These are phyloP conservation scores for Alosa alosa DNA, from an alignment of 2,113 vertebrate genomes.

Conservation along the genomic window DNA sequence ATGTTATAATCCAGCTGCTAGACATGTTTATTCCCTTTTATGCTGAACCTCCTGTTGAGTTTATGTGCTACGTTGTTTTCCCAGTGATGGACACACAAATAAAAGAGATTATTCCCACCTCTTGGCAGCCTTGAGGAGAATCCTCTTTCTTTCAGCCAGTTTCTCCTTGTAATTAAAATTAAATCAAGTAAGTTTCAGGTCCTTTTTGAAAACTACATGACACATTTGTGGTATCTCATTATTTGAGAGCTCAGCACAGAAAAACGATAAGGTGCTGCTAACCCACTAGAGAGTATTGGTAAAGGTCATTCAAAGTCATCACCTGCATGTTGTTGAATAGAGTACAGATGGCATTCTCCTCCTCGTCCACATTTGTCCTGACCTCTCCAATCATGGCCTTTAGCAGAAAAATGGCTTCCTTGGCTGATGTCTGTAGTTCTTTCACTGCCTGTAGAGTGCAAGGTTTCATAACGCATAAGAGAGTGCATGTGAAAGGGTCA, in stretches of 20 bases:
- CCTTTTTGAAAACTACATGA: constrained; percentile 25
- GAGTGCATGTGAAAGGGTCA: not conserved
- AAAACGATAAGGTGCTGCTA: not conserved
- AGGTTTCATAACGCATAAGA: not conserved
- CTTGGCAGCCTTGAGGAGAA: constrained; percentile 86
- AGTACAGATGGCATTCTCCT: constrained; percentile 83
- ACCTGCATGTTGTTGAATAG: constrained; percentile 90
- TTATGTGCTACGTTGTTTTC: not conserved
- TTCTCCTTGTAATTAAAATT: constrained; percentile 75
- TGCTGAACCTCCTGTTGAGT: not conserved
- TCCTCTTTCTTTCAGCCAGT: constrained; percentile 82
- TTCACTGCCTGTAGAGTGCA: constrained; percentile 79
- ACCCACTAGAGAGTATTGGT: not conserved
- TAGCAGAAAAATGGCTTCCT: constrained; percentile 84
- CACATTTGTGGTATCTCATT: not conserved
- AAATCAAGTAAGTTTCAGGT: not conserved
- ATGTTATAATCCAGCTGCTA: not conserved
- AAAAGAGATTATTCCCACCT: constrained; percentile 67
- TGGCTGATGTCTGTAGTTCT: constrained; percentile 85
- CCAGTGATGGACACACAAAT: not conserved
- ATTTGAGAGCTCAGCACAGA: not conserved
- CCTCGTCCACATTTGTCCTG: constrained; percentile 81
- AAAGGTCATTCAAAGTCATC: no score
- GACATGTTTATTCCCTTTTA: not conserved
- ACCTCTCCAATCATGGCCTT: constrained; percentile 92